Conservation (phyloP, 2,888 invertebrate genomes). For the Elgonia sp. region DNA sequence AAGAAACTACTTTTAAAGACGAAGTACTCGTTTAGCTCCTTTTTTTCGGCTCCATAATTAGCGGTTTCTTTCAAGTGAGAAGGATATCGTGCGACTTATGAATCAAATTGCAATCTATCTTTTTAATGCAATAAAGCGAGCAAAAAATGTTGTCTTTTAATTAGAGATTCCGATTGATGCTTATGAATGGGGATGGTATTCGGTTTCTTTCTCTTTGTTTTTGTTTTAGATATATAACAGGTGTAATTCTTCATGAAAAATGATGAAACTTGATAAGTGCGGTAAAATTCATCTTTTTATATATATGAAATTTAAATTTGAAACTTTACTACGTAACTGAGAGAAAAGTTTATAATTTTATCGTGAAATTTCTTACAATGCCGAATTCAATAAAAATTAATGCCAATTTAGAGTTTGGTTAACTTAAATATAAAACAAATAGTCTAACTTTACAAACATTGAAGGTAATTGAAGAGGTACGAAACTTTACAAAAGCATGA, state of each 20-base stretch:
- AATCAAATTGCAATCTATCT: conserved; percentile 53
- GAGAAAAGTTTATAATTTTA: conserved; percentile 1
- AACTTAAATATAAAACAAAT: conserved; percentile 8
- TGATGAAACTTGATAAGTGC: conserved; percentile 13
- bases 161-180: conserved; percentile 25
- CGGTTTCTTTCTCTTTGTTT: too few relatives aligned
- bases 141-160: conserved; percentile 44
- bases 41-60: conserved; percentile 50
- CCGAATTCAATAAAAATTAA: background rate
- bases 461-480: background rate
- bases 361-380: background rate
- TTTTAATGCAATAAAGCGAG: conserved; percentile 12
- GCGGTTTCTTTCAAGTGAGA: conserved; percentile 46
- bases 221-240: background rate
- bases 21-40: conserved; percentile 30
- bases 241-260: conserved; percentile 30
- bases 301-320: background rate
- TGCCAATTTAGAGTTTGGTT: background rate
- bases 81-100: conserved; percentile 17
- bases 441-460: background rate
- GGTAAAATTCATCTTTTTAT: background rate
- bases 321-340: conserved; percentile 5
- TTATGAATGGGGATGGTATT: background rate
- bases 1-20: conserved; percentile 53
- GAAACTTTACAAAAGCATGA: background rate